Percentiles rank a stretch among this genome's conserved stretches.
Conservation (phyloP, 2,888 invertebrate species). For the Cerastoderma edule region DNA sequence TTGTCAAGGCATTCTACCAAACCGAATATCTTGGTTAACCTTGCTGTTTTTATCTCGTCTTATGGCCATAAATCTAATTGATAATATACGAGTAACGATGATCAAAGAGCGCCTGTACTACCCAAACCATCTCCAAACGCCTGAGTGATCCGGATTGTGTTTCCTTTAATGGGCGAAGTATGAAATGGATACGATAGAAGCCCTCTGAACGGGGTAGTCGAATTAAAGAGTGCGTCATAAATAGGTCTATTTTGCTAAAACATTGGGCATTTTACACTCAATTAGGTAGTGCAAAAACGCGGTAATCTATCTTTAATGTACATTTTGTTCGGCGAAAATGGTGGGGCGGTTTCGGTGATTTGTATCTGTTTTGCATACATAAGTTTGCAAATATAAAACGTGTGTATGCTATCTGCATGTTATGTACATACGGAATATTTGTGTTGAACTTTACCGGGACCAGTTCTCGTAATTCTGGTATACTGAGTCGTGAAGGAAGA, state of each 20-base stretch:
- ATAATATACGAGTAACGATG: conserved; percentile 22
- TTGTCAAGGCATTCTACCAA: too few species aligned
- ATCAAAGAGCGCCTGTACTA: conserved; percentile 22
- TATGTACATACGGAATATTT: too few species aligned
- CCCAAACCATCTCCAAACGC: conserved; percentile 15
- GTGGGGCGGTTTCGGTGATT: too few species aligned
- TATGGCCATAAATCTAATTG: conserved; percentile 25
- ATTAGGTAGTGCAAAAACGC: conserved; percentile 4
- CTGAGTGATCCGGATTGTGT: conserved; percentile 10
- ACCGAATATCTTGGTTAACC: too few species aligned
- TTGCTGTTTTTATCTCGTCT: conserved; percentile 21
- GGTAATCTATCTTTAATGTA: conserved; percentile 15
- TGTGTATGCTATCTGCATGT: too few species aligned
- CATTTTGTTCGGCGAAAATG: conserved; percentile 13
- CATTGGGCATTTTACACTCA: conserved; percentile 22
- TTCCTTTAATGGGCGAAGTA: conserved; percentile 11
- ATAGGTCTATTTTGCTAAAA: conserved; percentile 22
- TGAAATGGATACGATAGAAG: conserved; percentile 21
- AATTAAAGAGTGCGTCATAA: conserved; percentile 20
- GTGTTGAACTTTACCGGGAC: too few species aligned
- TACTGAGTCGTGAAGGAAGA: too few species aligned
- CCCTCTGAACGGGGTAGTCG: background rate
- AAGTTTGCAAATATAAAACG: too few species aligned
- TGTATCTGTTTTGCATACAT: too few species aligned
- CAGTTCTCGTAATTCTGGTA: too few species aligned